These are phyloP conservation scores for Saguinus imperator DNA, from an alignment of 2,113 vertebrate species.

Conservation along the genomic window DNA sequence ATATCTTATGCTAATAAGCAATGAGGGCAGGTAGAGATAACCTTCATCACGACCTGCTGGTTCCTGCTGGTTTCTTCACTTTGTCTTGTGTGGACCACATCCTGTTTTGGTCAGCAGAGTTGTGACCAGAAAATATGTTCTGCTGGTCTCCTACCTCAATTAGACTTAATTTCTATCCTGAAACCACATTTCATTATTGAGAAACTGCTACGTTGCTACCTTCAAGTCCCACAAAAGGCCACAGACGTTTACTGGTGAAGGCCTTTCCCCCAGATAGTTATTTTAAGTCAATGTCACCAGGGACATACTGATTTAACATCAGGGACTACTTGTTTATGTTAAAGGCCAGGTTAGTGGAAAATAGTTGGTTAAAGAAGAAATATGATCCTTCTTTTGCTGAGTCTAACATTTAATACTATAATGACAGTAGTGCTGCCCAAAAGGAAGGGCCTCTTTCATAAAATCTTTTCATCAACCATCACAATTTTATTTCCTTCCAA, in stretches of 20 bases:
- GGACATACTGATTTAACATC: not conserved
- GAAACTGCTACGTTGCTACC: not conserved
- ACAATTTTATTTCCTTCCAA: not conserved
- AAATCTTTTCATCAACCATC: not conserved
- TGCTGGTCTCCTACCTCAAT: not conserved
- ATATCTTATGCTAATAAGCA: no score
- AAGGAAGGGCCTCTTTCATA: not conserved
- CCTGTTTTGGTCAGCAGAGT: no score
- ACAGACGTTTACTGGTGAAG: not conserved
- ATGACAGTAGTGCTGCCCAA: not conserved
- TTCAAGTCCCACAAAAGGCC: not conserved
- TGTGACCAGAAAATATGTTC: no score
- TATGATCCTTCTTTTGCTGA: not conserved
- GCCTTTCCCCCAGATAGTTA: conserved; percentile 4
- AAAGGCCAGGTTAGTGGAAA: not conserved
- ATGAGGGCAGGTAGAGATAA: no score
- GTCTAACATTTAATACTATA: not conserved
- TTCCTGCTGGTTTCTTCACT: no score
- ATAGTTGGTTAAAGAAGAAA: not conserved
- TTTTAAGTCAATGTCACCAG: not conserved
- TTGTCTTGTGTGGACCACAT: no score
- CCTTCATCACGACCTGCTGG: no score
- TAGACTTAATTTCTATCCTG: not conserved
- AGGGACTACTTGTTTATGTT: not conserved
- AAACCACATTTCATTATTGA: not conserved